Conservation (phyloP, 1,140 invertebrate genomes). For the Trypoxylus dichotomus region DNA sequence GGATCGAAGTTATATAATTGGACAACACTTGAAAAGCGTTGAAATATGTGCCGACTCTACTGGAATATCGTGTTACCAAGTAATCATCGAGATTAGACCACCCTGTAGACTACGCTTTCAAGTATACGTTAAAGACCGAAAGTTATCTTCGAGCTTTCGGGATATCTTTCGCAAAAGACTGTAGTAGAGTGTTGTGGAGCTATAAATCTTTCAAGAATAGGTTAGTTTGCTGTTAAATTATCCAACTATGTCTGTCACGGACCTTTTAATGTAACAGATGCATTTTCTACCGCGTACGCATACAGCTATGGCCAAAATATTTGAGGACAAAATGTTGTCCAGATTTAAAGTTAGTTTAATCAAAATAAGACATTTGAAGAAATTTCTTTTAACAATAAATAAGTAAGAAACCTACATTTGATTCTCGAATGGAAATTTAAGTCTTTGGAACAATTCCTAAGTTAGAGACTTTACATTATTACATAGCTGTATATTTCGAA, state of each 20-base stretch:
- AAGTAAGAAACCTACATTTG: too few relatives aligned
- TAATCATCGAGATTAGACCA: not conserved
- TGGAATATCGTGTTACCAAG: not conserved
- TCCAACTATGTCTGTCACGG: constrained; percentile 22
- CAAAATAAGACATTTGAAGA: too few relatives aligned
- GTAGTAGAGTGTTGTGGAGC: not conserved
- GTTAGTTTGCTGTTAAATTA: constrained; percentile 13
- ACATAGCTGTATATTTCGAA: too few relatives aligned
- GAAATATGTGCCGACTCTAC: not conserved
- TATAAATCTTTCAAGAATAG: not conserved
- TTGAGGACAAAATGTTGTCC: too few relatives aligned
- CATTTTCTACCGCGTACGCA: not conserved
- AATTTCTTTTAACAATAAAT: too few relatives aligned
- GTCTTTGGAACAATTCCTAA: too few relatives aligned
- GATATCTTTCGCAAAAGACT: constrained; percentile 1
- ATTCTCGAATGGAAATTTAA: too few relatives aligned
- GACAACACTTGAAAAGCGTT: not conserved
- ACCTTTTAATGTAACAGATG: constrained; percentile 13
- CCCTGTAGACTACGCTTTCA: not conserved
- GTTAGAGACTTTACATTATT: too few relatives aligned
- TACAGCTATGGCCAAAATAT: not conserved
- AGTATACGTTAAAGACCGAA: not conserved
- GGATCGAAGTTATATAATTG: not conserved
- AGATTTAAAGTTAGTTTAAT: too few relatives aligned
- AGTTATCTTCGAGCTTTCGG: not conserved